Evolutionary conservation across 1,140 invertebrate species (phyloP).

Genomic region (Lasioglossum albipes): DNA sequence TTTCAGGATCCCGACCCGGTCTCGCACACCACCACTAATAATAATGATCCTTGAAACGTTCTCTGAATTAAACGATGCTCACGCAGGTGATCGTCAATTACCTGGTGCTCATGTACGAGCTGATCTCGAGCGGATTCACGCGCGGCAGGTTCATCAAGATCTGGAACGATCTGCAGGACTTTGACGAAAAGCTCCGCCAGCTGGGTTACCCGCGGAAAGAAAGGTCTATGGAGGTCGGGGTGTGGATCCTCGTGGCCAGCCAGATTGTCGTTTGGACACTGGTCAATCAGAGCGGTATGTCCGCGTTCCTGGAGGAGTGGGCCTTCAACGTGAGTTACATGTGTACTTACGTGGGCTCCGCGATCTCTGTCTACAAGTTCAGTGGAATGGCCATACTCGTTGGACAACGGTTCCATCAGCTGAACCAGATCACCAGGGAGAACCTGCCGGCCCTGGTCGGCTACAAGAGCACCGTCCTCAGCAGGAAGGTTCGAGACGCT

Average conservation of each 20-base stretch:
- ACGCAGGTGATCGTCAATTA: conserved; percentile 70
- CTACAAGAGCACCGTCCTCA: conserved; percentile 41
- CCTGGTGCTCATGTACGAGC: conserved; percentile 48
- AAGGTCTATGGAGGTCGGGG: conserved; percentile 35
- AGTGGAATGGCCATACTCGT: conserved; percentile 63
- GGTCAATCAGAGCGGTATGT: conserved; percentile 68
- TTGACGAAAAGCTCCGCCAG: conserved; percentile 62
- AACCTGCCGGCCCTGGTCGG: conserved; percentile 33
- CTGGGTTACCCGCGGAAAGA: conserved; percentile 68
- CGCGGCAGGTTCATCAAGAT: conserved; percentile 58
- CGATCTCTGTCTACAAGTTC: conserved; percentile 67
- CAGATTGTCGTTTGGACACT: conserved; percentile 60
- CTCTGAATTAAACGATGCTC: no score
- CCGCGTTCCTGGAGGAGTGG: conserved; percentile 65
- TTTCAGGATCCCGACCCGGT: no score
- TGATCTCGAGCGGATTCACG: conserved; percentile 40
- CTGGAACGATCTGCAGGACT: conserved; percentile 72
- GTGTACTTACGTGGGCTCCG: conserved; percentile 65
- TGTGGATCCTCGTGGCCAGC: conserved; percentile 54
- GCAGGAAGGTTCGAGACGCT: conserved; percentile 32
- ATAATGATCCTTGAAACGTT: no score
- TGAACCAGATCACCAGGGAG: conserved; percentile 62
- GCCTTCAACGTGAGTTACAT: conserved; percentile 68
- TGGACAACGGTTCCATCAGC: conserved; percentile 69
- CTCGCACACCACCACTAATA: no score